Evolutionary conservation across 92 coral and sea anemone genomes (phyloP).

Genomic region (Palythoa grandiflora): DNA sequence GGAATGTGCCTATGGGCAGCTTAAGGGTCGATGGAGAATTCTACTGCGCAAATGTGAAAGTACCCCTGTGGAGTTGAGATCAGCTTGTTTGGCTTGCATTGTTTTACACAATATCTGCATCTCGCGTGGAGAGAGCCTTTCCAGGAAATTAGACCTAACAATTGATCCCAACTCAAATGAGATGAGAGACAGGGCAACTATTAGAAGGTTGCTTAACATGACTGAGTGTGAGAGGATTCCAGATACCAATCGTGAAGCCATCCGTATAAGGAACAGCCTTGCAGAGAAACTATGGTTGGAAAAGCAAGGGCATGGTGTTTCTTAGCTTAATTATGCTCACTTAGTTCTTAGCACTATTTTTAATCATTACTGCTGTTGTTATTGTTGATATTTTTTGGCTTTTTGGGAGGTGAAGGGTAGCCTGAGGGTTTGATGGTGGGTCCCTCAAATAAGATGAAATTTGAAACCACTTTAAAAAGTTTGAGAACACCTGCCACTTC

Average conservation of each 20-base stretch:
- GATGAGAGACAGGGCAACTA: slow-evolving; percentile 61
- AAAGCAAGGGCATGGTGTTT: slow-evolving; percentile 62
- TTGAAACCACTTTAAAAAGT: slow-evolving; percentile 28
- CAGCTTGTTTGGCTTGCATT: slow-evolving; percentile 59
- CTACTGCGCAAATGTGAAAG: slow-evolving; percentile 76
- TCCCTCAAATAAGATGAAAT: slow-evolving; percentile 46
- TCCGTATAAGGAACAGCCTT: slow-evolving; percentile 50
- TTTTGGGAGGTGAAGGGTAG: slow-evolving; percentile 14
- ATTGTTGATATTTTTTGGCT: slow-evolving; percentile 13
- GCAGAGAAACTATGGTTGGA: slow-evolving; percentile 72
- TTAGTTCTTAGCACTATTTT: slow-evolving; percentile 13
- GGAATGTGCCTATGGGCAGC: slow-evolving; percentile 73
- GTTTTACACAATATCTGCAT: slow-evolving; percentile 71
- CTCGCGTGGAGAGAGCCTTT: slow-evolving; percentile 53
- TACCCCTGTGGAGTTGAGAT: slow-evolving; percentile 54
- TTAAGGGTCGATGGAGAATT: slow-evolving; percentile 71
- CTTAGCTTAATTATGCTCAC: slow-evolving; percentile 30
- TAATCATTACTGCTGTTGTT: slow-evolving; percentile 14
- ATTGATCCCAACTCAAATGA: slow-evolving; percentile 58
- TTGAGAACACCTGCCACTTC: slow-evolving; percentile 17
- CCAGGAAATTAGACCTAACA: slow-evolving; percentile 61
- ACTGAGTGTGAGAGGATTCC: slow-evolving; percentile 56
- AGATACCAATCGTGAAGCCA: slow-evolving; percentile 63
- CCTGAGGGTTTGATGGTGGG: slow-evolving; percentile 49
- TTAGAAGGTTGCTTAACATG: slow-evolving; percentile 65